Conservation (phyloP, 1,140 invertebrate genomes). For the Lithobius niger region DNA sequence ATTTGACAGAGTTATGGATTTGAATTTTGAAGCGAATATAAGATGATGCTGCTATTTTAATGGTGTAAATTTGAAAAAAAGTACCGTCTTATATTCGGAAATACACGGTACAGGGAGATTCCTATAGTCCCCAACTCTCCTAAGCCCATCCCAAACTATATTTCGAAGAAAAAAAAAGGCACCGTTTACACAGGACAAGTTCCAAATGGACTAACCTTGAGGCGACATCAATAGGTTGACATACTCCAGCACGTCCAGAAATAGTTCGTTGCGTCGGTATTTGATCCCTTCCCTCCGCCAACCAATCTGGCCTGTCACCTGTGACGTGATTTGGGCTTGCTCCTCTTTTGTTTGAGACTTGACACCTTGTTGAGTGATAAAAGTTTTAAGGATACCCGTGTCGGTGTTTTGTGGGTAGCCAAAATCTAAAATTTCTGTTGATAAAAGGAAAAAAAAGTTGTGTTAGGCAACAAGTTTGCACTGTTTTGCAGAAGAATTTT, state of each 20-base stretch:
- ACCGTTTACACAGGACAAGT: too few species aligned
- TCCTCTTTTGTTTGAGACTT: constrained; percentile 99
- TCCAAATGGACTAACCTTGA: constrained; percentile 68
- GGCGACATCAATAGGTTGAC: constrained; percentile 99
- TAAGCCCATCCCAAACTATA: too few species aligned
- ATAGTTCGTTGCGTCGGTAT: constrained; percentile 95
- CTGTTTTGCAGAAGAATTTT: too few species aligned
- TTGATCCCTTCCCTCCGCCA: constrained; percentile 99
- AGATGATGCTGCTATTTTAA: too few species aligned
- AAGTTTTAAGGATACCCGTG: constrained; percentile 96
- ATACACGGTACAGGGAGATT: too few species aligned
- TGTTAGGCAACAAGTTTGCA: constrained; percentile 6
- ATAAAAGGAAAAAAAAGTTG: constrained; percentile 20
- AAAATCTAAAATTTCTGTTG: constrained; percentile 94
- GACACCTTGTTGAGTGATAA: constrained; percentile 98
- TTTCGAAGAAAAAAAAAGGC: too few species aligned
- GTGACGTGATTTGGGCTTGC: constrained; percentile 98
- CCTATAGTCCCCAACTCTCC: too few species aligned
- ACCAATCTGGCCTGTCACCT: constrained; percentile 99
- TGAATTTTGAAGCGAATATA: too few species aligned
- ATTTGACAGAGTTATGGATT: too few species aligned
- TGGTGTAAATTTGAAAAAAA: too few species aligned
- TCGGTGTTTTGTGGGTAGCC: constrained; percentile 99
- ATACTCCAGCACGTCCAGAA: constrained; percentile 97
- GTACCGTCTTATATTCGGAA: too few species aligned